These are phyloP conservation scores for Andrena praecox DNA, from an alignment of 2,888 invertebrate species.

Conservation along the genomic window DNA sequence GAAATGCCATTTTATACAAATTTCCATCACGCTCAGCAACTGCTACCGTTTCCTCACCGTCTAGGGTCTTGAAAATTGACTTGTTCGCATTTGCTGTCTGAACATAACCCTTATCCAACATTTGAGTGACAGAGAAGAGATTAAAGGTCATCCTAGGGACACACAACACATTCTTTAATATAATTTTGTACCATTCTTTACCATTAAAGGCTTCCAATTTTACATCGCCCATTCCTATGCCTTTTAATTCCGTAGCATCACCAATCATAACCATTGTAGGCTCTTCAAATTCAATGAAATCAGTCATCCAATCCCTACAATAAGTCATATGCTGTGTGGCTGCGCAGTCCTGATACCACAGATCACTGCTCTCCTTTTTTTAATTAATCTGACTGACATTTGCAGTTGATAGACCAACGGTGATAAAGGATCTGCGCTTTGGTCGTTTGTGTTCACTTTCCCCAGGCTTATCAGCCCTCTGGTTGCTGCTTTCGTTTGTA, in stretches of 20 bases:
- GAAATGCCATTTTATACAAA: background rate
- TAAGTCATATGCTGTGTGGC: constrained; percentile 73
- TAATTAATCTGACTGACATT: constrained; percentile 27
- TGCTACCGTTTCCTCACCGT: constrained; percentile 20
- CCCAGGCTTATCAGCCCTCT: background rate
- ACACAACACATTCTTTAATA: constrained; percentile 56
- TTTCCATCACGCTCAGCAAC: background rate
- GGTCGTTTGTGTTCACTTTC: background rate
- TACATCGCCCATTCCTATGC: constrained; percentile 66
- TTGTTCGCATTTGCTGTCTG: constrained; percentile 61
- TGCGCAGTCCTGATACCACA: constrained; percentile 71
- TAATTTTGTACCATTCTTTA: constrained; percentile 47
- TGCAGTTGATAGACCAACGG: constrained; percentile 55
- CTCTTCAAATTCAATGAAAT: constrained; percentile 58
- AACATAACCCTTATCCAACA: constrained; percentile 68
- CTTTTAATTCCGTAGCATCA: constrained; percentile 68
- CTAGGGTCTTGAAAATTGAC: background rate
- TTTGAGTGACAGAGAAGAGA: constrained; percentile 68
- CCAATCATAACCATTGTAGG: constrained; percentile 61
- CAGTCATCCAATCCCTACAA: constrained; percentile 65
- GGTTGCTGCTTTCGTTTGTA: background rate
- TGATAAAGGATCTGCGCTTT: background rate
- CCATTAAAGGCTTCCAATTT: constrained; percentile 70
- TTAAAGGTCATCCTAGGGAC: constrained; percentile 60
- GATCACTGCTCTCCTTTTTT: constrained; percentile 30